Percentiles rank a stretch among this genome's conserved stretches.
These are phyloP conservation scores for Sanderia malayensis DNA, from an alignment of 30 jellyfish, hydroid and myxozoan genomes.

Conservation along the genomic window DNA sequence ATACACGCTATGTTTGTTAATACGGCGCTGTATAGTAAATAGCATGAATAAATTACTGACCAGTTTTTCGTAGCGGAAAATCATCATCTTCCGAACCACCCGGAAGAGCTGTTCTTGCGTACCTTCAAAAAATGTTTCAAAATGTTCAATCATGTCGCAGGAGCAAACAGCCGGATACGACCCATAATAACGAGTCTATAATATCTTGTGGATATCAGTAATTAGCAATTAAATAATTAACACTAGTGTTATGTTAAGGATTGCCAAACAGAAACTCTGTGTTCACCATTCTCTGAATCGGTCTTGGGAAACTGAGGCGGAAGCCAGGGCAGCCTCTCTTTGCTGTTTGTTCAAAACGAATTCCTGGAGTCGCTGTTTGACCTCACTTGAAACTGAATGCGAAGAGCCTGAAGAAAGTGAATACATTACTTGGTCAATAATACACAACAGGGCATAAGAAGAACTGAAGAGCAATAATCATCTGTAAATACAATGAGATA, in stretches of 20 bases:
- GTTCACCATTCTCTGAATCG: slow-evolving; percentile 69
- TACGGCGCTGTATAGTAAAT: too few species aligned
- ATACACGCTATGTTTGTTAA: too few species aligned
- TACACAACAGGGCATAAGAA: too few species aligned
- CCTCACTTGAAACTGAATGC: slow-evolving; percentile 72
- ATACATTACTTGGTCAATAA: too few species aligned
- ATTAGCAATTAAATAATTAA: not conserved
- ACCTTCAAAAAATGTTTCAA: slow-evolving; percentile 28
- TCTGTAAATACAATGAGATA: too few species aligned
- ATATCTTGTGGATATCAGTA: too few species aligned
- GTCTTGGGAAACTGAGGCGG: slow-evolving; percentile 68
- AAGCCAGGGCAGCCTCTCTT: slow-evolving; percentile 81
- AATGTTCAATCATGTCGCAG: not conserved
- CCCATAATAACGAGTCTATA: too few species aligned
- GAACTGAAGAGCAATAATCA: too few species aligned
- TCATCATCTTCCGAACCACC: slow-evolving; percentile 63
- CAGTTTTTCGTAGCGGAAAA: slow-evolving; percentile 77
- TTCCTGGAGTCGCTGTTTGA: slow-evolving; percentile 70
- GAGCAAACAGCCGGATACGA: not conserved
- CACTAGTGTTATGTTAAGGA: too few species aligned
- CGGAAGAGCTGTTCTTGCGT: slow-evolving; percentile 57
- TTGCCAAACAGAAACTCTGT: too few species aligned
- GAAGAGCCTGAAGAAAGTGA: slow-evolving; percentile 69
- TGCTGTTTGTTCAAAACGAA: slow-evolving; percentile 73
- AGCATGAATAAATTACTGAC: too few species aligned